phyloP scores from a whole-genome alignment of 2,888 invertebrate species.

The Auanema sp. region DNA sequence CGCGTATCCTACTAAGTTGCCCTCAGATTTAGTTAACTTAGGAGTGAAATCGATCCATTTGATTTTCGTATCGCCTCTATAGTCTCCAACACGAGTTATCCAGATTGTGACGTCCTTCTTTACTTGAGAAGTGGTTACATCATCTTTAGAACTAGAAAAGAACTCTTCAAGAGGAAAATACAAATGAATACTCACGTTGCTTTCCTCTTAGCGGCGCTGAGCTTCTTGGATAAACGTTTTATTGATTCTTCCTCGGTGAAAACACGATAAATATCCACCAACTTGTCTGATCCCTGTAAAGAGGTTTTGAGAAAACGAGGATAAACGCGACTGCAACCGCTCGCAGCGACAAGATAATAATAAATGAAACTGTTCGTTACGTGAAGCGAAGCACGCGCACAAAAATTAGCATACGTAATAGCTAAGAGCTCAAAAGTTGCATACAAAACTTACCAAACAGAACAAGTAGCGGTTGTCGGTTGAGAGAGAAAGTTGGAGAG shows the following conservation, averaged over 20 bases:
- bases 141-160: slow-evolving; percentile 10
- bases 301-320: neutral
- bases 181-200: slow-evolving; percentile 20
- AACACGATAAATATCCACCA: slow-evolving; percentile 82
- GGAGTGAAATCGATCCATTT: slow-evolving; percentile 59
- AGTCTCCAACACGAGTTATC: slow-evolving; percentile 71
- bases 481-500: slow-evolving; percentile 78
- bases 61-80: slow-evolving; percentile 40
- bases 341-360: neutral
- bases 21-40: slow-evolving; percentile 22
- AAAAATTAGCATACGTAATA: neutral
- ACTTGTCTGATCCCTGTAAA: slow-evolving; percentile 75
- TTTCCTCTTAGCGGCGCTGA: slow-evolving; percentile 65
- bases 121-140: slow-evolving; percentile 32
- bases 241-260: slow-evolving; percentile 77
- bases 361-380: neutral
- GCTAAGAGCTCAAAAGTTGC: neutral
- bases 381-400: neutral
- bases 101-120: slow-evolving; percentile 55
- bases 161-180: slow-evolving; percentile 1
- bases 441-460: slow-evolving; percentile 71
- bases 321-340: neutral
- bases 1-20: slow-evolving; percentile 22
- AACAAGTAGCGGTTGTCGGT: slow-evolving; percentile 75
- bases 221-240: slow-evolving; percentile 79